Base-by-base conservation (phyloP, 2,113 vertebrate genomes). In the Connochaetes taurinus region DNA sequence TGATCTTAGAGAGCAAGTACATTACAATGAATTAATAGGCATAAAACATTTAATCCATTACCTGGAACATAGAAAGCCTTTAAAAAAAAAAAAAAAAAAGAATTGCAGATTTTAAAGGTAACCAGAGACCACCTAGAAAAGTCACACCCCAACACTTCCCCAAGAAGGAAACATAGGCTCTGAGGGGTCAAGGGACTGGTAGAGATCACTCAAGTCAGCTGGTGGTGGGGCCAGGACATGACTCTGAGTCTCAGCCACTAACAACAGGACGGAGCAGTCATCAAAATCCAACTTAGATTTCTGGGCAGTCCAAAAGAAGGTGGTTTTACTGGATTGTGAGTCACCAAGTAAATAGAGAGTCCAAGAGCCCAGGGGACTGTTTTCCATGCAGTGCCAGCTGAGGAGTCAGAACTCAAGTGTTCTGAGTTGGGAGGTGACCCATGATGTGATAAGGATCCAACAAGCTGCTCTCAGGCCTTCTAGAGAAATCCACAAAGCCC, bases 301-400 rank as follows among this genome's bases (percentile, higher is more conserved):
- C 84, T 92, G 80, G 78, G 81, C 43, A 27, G 53, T 29, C 27
- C 0, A 5, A 97, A 90, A 93, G 84, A 47, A 67, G 95, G 81
- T 23, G 23, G 92, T 95, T 97, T 90, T 84, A 95, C 84, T 17
- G 31, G 55, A 62, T 31, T 45, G 58, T 96, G 92, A 97, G 87
- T 97, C 94, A 97, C 43, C 76, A 81, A 58, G 50, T 93, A 93
- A 97, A 82, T 33, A 91, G 55, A 67, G 31, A 94, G 90, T 80
- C 62, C 57, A 84, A 91, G 86, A 93, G 76, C 91, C 76, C 58
- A 95, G 53, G 90, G 84, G 90, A 96, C 94, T 92, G 62, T 76
- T 94, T 92, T 85, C 40, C 31, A 33, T 4, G 91, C 55, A 57
- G 92, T 76, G 83, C 58, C 90, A 96, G 58, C 57, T 74, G 27